A percentile compares a stretch with the other conserved stretches of the same genome.
Evolutionary conservation across 1,140 invertebrate species (phyloP).

Genomic region (Berghia stephanieae): DNA sequence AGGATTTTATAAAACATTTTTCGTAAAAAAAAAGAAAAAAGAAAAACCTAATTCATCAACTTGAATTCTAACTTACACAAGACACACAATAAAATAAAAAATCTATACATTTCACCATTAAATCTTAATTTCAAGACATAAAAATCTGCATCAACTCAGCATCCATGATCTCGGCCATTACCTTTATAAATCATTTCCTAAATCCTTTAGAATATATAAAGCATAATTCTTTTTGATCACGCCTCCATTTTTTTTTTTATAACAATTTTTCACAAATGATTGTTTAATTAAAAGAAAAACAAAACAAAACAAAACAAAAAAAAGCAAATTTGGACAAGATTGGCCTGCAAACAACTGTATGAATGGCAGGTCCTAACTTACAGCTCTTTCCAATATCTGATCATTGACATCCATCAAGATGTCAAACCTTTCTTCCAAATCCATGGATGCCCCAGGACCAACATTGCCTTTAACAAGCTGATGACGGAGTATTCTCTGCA

Average conservation of each 20-base stretch:
- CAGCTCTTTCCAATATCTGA: conserved; percentile 81
- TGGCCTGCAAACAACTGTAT: background rate
- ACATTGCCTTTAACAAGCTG: conserved; percentile 74
- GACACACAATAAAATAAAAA: too few relatives aligned
- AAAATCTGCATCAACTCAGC: too few relatives aligned
- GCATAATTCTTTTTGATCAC: background rate
- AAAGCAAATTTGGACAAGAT: background rate
- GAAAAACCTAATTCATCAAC: too few relatives aligned
- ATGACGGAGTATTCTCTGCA: conserved; percentile 70
- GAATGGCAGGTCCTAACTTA: conserved; percentile 68
- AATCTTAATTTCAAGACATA: too few relatives aligned
- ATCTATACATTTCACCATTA: too few relatives aligned
- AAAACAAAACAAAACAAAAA: background rate
- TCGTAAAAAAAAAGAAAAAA: too few relatives aligned
- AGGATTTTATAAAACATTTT: too few relatives aligned
- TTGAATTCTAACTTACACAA: too few relatives aligned
- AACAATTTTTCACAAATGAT: too few relatives aligned
- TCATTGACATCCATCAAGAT: conserved; percentile 81
- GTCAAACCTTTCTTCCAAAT: conserved; percentile 79
- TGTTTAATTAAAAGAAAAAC: background rate
- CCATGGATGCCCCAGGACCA: conserved; percentile 56
- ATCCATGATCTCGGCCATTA: too few relatives aligned
- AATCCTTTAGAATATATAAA: too few relatives aligned
- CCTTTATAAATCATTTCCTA: too few relatives aligned
- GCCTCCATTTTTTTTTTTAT: background rate